Base-by-base conservation (phyloP, 1,140 invertebrate species). In the Gonioctena quinquepunctata region DNA sequence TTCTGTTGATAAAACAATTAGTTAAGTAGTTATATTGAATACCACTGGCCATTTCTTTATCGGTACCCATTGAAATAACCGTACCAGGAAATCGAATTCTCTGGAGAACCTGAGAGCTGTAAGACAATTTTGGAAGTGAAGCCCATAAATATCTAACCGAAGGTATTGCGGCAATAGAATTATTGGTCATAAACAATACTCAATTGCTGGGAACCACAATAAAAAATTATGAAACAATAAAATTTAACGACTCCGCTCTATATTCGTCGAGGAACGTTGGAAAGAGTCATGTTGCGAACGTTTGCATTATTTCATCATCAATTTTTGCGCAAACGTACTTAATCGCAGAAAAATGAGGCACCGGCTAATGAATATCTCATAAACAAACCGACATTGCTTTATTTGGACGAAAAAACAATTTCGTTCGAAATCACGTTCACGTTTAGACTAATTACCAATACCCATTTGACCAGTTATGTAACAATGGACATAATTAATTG, bases 361-460 rank as follows among this genome's bases (percentile, higher is more conserved):
- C 63, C 68, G 68, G 59, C 61, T 60, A 72, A 69, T 69, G 67
- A 72, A 72, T 69, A 72, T 68, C 66, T 64, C 68, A 72, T 72
- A 72, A 72, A 72, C 68, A 68, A 72, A 65, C 61, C 70, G 60
- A 33, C 50, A 48, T 27, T 28, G 18, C 71, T 60, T 62, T 69
- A 72, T 72, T 69, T 62, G 71, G 71, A 68, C 63, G 68, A 72
- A 72, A 72, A 68, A 69, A 66, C 68, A 72, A 68, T 72, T 66
- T 61, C 27, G 64, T 23, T 72, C 62, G 60, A 69, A 72, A 68
- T 62, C 71, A 69, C 71, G 71, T 72, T 42, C 13, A 42, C 33
- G 33, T 42, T 69, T 62, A 69, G 60, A 48, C 67, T 72, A 72
- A 72, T 72, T 72, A 66, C 42, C 52, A 23, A 28, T 56, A 62